Conservation (phyloP, 2,113 vertebrate species). For the Pandion haliaetus region DNA sequence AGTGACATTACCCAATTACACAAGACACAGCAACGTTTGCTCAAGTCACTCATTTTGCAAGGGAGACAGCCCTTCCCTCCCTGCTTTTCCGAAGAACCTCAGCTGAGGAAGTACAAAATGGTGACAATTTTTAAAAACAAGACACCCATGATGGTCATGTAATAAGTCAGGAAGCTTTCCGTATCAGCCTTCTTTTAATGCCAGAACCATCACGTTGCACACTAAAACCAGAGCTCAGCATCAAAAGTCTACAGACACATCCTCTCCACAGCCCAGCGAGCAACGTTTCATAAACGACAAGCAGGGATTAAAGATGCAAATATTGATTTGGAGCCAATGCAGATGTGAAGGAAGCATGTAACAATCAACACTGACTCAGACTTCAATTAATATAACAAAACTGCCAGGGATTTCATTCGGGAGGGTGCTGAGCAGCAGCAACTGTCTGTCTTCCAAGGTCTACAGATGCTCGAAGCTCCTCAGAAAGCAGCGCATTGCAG, state of each 20-base stretch:
- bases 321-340: slow-evolving; percentile 33
- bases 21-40: fast-evolving
- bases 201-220: neutral
- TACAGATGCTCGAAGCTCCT: neutral
- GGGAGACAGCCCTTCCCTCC: neutral
- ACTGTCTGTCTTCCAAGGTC: neutral
- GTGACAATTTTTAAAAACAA: neutral
- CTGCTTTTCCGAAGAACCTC: neutral
- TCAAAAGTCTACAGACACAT: neutral
- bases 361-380: slow-evolving; percentile 9
- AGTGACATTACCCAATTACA: neutral
- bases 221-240: neutral
- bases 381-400: neutral
- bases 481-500: neutral
- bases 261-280: neutral
- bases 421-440: neutral
- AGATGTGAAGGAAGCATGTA: neutral
- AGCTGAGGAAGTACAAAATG: neutral
- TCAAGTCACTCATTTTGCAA: neutral
- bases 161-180: neutral
- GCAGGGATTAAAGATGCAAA: slow-evolving; percentile 18
- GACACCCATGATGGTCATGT: fast-evolving
- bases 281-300: neutral
- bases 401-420: neutral
- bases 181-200: neutral